phyloP scores from a whole-genome alignment of 1,140 invertebrate species.

The Akabosia matsudoensis region DNA sequence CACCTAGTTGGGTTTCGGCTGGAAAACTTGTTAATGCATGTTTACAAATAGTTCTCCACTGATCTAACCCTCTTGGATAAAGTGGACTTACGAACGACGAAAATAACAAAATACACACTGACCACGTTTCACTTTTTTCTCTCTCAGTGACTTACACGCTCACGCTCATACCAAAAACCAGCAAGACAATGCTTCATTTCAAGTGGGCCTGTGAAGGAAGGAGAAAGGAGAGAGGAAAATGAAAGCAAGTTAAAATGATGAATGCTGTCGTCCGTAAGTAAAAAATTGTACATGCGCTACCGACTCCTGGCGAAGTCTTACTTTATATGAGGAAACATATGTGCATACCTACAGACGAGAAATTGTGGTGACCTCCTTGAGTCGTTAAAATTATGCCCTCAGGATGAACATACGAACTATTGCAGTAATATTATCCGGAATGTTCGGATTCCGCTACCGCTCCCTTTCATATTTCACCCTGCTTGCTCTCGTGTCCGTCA shows the following conservation, averaged over 20 bases:
- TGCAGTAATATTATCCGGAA: neutral
- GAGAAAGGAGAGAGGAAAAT: neutral
- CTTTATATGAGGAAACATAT: too few relatives aligned
- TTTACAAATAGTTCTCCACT: neutral
- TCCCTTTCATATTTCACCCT: constrained; percentile 29
- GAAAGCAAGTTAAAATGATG: constrained; percentile 7
- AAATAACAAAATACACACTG: neutral
- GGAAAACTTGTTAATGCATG: neutral
- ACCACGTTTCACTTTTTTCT: neutral
- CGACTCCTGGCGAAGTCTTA: too few relatives aligned
- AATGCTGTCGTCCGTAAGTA: neutral
- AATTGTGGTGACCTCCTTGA: neutral
- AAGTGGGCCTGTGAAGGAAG: neutral
- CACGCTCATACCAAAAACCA: too few relatives aligned
- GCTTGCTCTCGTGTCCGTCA: constrained; percentile 22
- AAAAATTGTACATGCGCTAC: neutral
- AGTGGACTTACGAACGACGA: neutral
- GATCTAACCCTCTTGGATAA: neutral
- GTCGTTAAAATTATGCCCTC: neutral
- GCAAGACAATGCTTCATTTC: too few relatives aligned
- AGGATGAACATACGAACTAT: neutral
- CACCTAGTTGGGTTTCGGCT: neutral
- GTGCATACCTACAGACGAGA: neutral
- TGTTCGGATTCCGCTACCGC: constrained; percentile 26
- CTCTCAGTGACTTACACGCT: neutral